A percentile compares a stretch with the other conserved stretches of the same genome.
These are phyloP conservation scores for Macaca mulatta DNA, from an alignment of 2,113 vertebrate species.

Conservation along the genomic window DNA sequence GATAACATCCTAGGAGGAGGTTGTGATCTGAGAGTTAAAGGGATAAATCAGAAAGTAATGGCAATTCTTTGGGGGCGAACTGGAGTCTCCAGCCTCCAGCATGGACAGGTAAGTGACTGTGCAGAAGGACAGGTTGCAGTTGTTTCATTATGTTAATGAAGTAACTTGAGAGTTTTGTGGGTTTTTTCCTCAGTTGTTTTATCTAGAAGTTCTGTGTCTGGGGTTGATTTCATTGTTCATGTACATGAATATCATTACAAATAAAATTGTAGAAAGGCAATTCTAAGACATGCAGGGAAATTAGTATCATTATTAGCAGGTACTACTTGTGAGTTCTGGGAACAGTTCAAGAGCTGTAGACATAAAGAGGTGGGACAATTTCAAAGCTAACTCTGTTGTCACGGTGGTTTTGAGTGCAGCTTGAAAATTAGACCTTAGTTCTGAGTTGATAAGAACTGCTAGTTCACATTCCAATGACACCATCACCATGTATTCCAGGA, in stretches of 20 bases:
- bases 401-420: background rate
- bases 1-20: background rate
- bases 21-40: background rate
- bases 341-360: background rate
- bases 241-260: background rate
- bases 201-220: background rate
- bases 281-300: background rate
- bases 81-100: background rate
- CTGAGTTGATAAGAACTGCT: background rate
- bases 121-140: background rate
- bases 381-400: background rate
- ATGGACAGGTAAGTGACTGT: background rate
- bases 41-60: background rate
- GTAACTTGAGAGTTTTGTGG: background rate
- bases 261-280: background rate
- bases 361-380: background rate
- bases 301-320: background rate
- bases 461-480: background rate
- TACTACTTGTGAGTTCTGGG: background rate
- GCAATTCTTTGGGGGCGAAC: background rate
- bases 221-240: background rate
- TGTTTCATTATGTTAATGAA: background rate
- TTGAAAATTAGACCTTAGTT: background rate
- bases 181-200: background rate
- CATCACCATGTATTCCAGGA: rapidly evolving